Base-by-base conservation (phyloP, 2,888 invertebrate genomes). In the Alloscopus bannaensis region DNA sequence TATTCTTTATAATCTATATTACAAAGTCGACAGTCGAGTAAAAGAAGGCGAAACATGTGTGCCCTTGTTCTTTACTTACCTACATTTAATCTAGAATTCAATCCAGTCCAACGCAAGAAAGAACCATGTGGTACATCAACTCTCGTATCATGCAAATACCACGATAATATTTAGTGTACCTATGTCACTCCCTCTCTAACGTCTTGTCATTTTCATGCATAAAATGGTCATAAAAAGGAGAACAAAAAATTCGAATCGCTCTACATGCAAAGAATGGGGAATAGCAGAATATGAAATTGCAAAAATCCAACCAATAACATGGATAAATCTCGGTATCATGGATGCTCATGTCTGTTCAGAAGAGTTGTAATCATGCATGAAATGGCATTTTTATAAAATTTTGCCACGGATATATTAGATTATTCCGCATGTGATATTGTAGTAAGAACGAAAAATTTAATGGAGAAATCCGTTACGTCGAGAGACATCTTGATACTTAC, bases 61-160 rank as follows among this genome's bases (percentile, higher is more conserved):
- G 71, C 20, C 62, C 62, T 52, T 60, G 50, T 60, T 62, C 50
- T 60, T 62, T 55, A 50, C 62, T 71, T 52, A 71, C 60, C 60
- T 71, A 71, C 60, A 62, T 60, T 71, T 59, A 26, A 18, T 47
- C 28, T 42, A 24, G n/a, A 16, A 57, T 20, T 8, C 22, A 57
- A 28, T 20, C 28, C 28, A 31, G n/a, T 16, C 18, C 29, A 57
- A 29, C 3, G 31, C 47, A 52, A 50, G 50, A 31, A 47, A 36
- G n/a, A 29, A 8, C 29, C 22, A 50, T 50, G 20, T 50, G 50
- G 22, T 11, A 50, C 50, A 50, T 20, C 13, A 36, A 36, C 36
- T 8, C 36, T 8, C 36, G 13, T 13, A 36, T 36, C 8, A 36
- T 6, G 13, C 13, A 36, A 8, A 36, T 36, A 36, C 13, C 13